phyloP scores from a whole-genome alignment of 2,797 vertebrate genomes.

The Myripristis jacobus region DNA sequence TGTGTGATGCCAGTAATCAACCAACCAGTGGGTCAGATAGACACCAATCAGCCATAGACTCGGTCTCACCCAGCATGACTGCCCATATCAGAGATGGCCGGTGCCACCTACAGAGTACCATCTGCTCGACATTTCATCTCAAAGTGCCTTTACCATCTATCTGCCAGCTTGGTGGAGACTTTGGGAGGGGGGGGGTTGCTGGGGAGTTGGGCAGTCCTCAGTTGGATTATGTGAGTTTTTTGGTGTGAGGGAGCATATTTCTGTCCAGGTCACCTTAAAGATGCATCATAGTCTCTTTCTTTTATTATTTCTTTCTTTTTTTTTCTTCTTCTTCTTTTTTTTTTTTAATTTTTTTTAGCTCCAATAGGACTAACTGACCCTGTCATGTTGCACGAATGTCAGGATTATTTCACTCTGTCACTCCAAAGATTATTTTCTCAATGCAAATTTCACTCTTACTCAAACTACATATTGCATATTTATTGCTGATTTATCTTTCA shows the following conservation, averaged over 20 bases:
- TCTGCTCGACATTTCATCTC: conserved; percentile 74
- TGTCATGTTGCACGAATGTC: too few relatives aligned
- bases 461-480: too few relatives aligned
- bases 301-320: too few relatives aligned
- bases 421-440: too few relatives aligned
- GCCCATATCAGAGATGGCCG: conserved; percentile 67
- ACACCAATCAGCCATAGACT: conserved; percentile 78
- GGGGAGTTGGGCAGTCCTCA: conserved; percentile 1
- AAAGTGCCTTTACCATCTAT: conserved; percentile 63
- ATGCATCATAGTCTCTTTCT: background rate
- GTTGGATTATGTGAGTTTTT: conserved; percentile 9
- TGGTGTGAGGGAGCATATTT: background rate
- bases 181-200: conserved; percentile 46
- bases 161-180: conserved; percentile 35
- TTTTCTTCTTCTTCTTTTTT: too few relatives aligned
- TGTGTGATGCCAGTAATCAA: conserved; percentile 78
- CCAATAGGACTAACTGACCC: too few relatives aligned
- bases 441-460: too few relatives aligned
- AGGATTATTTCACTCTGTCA: too few relatives aligned
- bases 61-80: conserved; percentile 72
- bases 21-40: conserved; percentile 77
- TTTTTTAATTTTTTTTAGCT: too few relatives aligned
- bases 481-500: too few relatives aligned
- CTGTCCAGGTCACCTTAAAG: conserved; percentile 6
- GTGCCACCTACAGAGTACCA: conserved; percentile 73